Evolutionary conservation across 2,113 vertebrate genomes (phyloP), one percentile per base, ranked within the genome.

Genomic region (Agapornis roseicollis): DNA sequence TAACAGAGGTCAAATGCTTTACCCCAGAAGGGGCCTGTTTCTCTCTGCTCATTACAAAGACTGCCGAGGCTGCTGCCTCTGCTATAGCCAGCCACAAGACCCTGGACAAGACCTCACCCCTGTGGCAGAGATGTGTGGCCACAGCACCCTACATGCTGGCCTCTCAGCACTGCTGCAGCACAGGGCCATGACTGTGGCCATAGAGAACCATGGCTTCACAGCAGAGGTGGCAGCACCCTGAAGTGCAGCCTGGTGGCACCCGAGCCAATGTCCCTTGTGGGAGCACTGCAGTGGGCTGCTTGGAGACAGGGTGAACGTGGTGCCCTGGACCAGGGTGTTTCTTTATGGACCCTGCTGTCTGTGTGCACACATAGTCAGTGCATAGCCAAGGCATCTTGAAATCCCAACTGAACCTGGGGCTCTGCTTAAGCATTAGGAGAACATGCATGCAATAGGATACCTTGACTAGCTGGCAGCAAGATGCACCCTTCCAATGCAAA

Each of bases 181-280:
- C 0, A 0, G 35, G 19, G 12, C 66, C 16, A 6, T 0, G 6
- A n/a, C 17, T 12, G 0, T 5, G 56, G 29, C 39, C 2, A 0
- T 39, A 29, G 29, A 50, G 47, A 61, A 4, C 44, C 4, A 2
- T 46, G 73, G 44, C 73, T 65, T 49, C 29, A 11, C 16, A 64
- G 31, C 37, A n/a, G 64, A 35, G 49, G 20, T 39, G 35, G 49
- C 71, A 85, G 56, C 0, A 1, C 28, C 53, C 65, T 3, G 6
- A 13, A 11, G 10, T 66, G 63, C 3, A 2, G 61, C 3, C 1
- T 7, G 6, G 52, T 24, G 76, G 35, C 64, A 77, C 27, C 28
- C 6, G 23, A 60, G 33, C 28, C 16, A 25, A 65, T 17, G 33
- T 2, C 8, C 13, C 11, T 72, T 5, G 0, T 2, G 3, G 66